Base-by-base conservation (phyloP, 2,113 vertebrate genomes). In the Pollimyrus isidori region DNA sequence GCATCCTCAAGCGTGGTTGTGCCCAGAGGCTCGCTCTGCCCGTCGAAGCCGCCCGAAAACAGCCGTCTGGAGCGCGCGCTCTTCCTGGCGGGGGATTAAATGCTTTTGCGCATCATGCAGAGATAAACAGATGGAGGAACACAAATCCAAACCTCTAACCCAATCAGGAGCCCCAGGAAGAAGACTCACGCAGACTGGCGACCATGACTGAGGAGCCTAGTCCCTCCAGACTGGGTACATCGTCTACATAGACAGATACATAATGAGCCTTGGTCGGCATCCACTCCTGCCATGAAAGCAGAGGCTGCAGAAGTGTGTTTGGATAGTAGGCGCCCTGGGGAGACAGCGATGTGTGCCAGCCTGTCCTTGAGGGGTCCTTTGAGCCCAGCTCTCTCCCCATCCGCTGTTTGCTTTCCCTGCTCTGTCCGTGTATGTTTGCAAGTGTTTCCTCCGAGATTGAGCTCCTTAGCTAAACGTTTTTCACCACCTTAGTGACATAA, bases 381-480 rank as follows among this genome's bases (percentile, higher is more conserved):
- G 21, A 46, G 50, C 42, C 88, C 1, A 6, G 35, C 2, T 82
- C 45, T 7, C 30, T 52, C 17, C 50, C 39, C 10, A 21, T 23
- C 21, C 2, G 35, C 2, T 39, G 76, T 89, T 89, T 84, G 80
- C 88, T 83, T 84, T 26, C 6, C 35, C 39, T 26, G 30, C 52
- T 42, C 69, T 26, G 10, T 30, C 10, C 15, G 17, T 30, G 53
- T 49, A 46, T 53, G 6, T 56, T 83, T 58, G 50, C 11, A 21
- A 89, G 56, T 62, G 50, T 84, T 89, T 62, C 76, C 53, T 45
- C 23, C 5, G 80, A 58, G 50, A 49, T 30, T 35, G 39, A 58
- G 39, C 52, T n/a, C 39, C 52, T 17, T 19, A 56, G 56, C 56
- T 87, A 65, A 89, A 86, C 56, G 86, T 89, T 87, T 89, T 73